Conservation (phyloP, 1,140 invertebrate genomes). For the Drosophila mauritiana region DNA sequence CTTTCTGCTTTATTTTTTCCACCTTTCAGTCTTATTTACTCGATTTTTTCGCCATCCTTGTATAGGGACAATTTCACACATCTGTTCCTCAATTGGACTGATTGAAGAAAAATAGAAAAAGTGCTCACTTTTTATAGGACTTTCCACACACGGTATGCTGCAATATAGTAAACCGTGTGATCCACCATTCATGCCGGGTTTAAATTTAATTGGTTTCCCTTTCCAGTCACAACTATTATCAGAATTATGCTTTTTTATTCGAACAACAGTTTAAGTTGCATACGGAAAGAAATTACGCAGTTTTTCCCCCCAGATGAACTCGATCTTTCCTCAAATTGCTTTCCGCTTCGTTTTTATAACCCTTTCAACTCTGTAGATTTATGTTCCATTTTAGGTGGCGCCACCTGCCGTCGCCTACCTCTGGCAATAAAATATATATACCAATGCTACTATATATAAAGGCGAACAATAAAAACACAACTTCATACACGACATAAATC, state of each 20-base stretch:
- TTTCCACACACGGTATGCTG: slow-evolving; percentile 5
- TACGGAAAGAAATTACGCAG: slow-evolving; percentile 16
- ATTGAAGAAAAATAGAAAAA: slow-evolving; percentile 27
- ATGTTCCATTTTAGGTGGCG: slow-evolving; percentile 41
- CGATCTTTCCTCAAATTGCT: slow-evolving; percentile 14
- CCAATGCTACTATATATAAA: slow-evolving; percentile 15
- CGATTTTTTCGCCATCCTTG: slow-evolving; percentile 5
- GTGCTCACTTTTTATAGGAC: neutral
- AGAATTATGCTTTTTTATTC: slow-evolving; percentile 28
- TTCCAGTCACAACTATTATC: slow-evolving; percentile 7
- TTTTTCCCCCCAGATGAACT: slow-evolving; percentile 25
- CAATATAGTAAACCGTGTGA: slow-evolving; percentile 25
- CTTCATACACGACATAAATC: slow-evolving; percentile 57
- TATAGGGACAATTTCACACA: slow-evolving; percentile 38
- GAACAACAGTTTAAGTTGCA: neutral
- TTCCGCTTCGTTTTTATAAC: slow-evolving; percentile 24
- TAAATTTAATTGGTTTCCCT: slow-evolving; percentile 46
- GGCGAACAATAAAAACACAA: slow-evolving; percentile 46
- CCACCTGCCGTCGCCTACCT: slow-evolving; percentile 34
- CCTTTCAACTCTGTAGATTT: slow-evolving; percentile 51
- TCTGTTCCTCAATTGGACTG: slow-evolving; percentile 34
- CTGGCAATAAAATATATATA: slow-evolving; percentile 45
- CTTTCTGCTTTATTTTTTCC: slow-evolving; percentile 2
- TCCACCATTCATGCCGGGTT: slow-evolving; percentile 32
- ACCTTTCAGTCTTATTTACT: neutral